These are phyloP conservation scores for Boulengeromyrus knoepffleri DNA, from an alignment of 2,113 vertebrate species.

Conservation along the genomic window DNA sequence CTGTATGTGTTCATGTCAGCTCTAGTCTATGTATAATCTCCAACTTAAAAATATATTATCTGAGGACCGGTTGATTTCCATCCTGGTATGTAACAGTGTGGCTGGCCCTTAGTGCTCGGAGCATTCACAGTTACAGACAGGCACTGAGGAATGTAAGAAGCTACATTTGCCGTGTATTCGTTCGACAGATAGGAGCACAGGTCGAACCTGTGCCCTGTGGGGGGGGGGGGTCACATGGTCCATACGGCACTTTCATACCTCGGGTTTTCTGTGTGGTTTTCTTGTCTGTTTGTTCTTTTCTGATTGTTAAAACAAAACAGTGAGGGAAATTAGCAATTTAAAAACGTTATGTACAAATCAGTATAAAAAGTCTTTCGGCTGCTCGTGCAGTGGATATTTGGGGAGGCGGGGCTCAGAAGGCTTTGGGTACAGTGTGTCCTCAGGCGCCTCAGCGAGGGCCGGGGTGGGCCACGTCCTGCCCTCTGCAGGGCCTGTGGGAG, in stretches of 20 bases:
- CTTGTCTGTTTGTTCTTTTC: neutral
- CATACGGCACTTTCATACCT: constrained; percentile 64
- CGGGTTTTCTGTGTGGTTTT: neutral
- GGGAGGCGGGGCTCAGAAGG: constrained; percentile 57
- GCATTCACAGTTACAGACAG: constrained; percentile 93
- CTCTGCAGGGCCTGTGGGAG: constrained; percentile 44
- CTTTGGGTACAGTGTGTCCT: constrained; percentile 62
- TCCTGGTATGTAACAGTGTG: constrained; percentile 78
- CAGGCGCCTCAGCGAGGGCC: constrained; percentile 61
- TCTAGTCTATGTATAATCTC: constrained; percentile 79
- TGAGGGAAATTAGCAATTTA: constrained; percentile 33
- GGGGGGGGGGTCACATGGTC: constrained; percentile 51
- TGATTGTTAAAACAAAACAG: constrained; percentile 3
- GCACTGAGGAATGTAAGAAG: constrained; percentile 95
- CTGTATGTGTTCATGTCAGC: constrained; percentile 75
- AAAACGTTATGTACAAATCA: constrained; percentile 76
- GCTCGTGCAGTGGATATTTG: constrained; percentile 64
- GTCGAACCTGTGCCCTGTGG: constrained; percentile 50
- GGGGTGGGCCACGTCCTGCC: constrained; percentile 48
- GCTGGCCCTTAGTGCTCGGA: constrained; percentile 79
- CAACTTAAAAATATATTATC: constrained; percentile 75
- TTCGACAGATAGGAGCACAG: constrained; percentile 66
- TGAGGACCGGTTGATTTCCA: constrained; percentile 72
- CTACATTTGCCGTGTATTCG: constrained; percentile 75
- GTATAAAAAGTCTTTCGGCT: constrained; percentile 79